A percentile compares a stretch with the other conserved stretches of the same genome.
phyloP scores from a whole-genome alignment of 2,113 vertebrate genomes.

The Xiphophorus hellerii region DNA sequence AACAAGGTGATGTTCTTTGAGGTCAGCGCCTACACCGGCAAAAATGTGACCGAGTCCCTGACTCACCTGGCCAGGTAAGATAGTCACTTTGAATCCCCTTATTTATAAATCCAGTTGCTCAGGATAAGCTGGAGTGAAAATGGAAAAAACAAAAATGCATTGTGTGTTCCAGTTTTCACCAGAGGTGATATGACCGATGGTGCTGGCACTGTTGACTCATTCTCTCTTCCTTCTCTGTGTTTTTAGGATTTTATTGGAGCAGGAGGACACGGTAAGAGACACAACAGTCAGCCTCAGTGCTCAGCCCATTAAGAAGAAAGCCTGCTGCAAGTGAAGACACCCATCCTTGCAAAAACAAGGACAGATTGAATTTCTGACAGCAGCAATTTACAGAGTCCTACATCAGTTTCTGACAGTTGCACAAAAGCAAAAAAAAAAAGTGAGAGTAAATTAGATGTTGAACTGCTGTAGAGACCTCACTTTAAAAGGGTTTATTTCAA shows the following conservation, averaged over 20 bases:
- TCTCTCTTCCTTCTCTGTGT: constrained; percentile 12
- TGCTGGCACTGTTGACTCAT: not conserved
- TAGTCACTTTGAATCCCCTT: not conserved
- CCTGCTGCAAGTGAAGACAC: constrained; percentile 84
- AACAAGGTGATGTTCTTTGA: constrained; percentile 88
- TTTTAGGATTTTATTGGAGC: constrained; percentile 87
- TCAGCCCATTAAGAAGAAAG: constrained; percentile 79
- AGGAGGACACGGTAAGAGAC: constrained; percentile 86
- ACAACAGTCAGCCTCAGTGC: constrained; percentile 80
- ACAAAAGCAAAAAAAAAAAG: not conserved
- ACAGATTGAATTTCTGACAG: not conserved
- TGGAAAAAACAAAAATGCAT: not conserved
- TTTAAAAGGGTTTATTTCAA: not conserved
- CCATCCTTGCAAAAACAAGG: not conserved
- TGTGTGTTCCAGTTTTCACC: not conserved
- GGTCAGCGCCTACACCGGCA: constrained; percentile 89
- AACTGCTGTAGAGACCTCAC: not conserved
- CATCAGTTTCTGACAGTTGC: not conserved
- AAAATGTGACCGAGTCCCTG: constrained; percentile 83
- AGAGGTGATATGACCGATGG: not conserved
- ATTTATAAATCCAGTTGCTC: not conserved
- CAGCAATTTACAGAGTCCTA: not conserved
- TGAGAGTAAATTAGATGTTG: constrained; percentile 4
- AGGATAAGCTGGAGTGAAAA: not conserved
- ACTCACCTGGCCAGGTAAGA: constrained; percentile 88